Evolutionary conservation across 2,113 vertebrate species (phyloP).

Genomic region (Phocoena sinus): DNA sequence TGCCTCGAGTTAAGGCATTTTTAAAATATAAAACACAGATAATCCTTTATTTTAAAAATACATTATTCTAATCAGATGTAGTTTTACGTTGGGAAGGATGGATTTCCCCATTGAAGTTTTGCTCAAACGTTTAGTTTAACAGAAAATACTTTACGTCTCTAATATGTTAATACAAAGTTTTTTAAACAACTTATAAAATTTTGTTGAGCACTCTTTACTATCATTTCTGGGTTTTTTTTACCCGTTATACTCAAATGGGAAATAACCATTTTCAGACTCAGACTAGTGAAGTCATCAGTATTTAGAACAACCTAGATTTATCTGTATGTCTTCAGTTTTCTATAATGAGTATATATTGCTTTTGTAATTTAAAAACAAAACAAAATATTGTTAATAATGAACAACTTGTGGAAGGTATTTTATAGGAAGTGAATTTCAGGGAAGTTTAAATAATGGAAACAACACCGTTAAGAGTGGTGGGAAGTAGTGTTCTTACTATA

Average conservation of each 20-base stretch:
- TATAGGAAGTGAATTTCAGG: background rate
- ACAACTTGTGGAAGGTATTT: background rate
- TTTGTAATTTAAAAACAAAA: conserved; percentile 6
- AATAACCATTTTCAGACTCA: background rate
- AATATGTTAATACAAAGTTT: background rate
- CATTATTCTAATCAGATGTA: background rate
- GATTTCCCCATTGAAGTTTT: background rate
- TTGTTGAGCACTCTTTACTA: background rate
- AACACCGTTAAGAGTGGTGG: background rate
- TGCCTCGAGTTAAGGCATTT: conserved; percentile 6
- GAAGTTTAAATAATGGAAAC: conserved; percentile 15
- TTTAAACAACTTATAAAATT: background rate
- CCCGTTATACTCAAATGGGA: background rate
- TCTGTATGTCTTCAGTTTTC: background rate
- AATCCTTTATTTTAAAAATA: background rate
- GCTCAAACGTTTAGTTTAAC: background rate
- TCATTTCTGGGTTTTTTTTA: background rate
- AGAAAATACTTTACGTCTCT: background rate
- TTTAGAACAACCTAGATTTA: background rate
- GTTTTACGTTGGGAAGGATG: background rate
- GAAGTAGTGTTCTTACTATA: background rate
- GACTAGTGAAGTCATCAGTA: background rate
- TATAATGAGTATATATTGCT: background rate
- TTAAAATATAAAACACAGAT: conserved; percentile 1
- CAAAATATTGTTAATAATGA: background rate